A percentile compares a stretch with the other conserved stretches of the same genome.
phyloP scores from a whole-genome alignment of 2,888 invertebrate genomes.

The Tipula lateralis region DNA sequence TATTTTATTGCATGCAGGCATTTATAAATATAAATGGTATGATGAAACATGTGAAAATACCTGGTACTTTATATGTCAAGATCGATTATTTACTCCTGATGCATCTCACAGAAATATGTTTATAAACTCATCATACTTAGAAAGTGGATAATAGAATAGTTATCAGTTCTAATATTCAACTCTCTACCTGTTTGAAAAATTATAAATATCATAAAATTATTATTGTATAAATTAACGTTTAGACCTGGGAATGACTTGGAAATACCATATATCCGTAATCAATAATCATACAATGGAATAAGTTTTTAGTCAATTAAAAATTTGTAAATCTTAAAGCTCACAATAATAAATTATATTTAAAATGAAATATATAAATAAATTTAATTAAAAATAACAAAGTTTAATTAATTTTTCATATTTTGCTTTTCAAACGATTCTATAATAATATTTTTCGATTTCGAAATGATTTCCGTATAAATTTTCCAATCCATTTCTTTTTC shows the following conservation, averaged over 20 bases:
- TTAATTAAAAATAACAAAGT: not conserved
- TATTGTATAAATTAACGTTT: too few species aligned
- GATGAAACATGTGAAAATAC: not conserved
- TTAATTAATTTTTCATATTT: not conserved
- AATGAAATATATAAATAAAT: not conserved
- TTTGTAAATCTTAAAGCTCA: too few species aligned
- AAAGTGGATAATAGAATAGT: not conserved
- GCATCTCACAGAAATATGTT: not conserved
- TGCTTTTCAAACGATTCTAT: not conserved
- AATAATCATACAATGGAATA: too few species aligned
- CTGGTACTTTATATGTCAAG: not conserved
- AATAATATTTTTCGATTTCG: conserved; percentile 41
- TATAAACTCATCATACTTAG: not conserved
- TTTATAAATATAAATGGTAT: not conserved
- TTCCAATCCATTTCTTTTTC: conserved; percentile 45
- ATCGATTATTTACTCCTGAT: not conserved
- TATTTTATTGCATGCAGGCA: not conserved
- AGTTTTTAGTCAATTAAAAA: too few species aligned
- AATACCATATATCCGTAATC: too few species aligned
- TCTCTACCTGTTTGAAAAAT: too few species aligned
- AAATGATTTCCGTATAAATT: conserved; percentile 43
- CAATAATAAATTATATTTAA: too few species aligned
- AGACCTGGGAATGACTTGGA: too few species aligned
- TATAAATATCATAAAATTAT: too few species aligned
- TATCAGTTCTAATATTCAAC: too few species aligned